phyloP scores from a whole-genome alignment of 2,797 vertebrate genomes.

The Sylvilagus floridanus region DNA sequence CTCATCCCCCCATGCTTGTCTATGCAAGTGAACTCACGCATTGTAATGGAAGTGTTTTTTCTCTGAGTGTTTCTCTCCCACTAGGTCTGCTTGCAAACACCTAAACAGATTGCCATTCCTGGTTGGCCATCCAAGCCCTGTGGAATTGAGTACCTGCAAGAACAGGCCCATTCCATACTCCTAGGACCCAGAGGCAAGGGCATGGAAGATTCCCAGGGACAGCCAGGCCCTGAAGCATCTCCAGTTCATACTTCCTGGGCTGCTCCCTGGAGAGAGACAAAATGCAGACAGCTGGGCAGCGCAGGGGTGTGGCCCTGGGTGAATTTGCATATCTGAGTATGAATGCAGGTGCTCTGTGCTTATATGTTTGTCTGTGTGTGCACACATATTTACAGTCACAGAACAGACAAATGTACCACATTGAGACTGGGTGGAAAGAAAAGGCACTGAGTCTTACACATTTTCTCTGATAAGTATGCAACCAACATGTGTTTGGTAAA shows the following conservation, averaged over 20 bases:
- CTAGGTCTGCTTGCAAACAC: not conserved
- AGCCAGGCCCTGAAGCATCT: not conserved
- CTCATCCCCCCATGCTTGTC: rapidly evolving
- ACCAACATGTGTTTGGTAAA: not conserved
- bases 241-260: not conserved
- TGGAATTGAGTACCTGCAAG: not conserved
- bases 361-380: not conserved
- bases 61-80: not conserved
- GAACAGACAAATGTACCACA: not conserved
- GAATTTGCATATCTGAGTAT: not conserved
- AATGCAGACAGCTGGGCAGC: not conserved
- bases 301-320: not conserved
- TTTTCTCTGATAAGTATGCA: not conserved
- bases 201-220: not conserved
- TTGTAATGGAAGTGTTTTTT: not conserved
- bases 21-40: not conserved
- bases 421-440: not conserved
- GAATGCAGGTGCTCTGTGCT: not conserved
- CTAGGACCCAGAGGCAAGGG: not conserved
- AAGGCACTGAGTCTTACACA: not conserved
- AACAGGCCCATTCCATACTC: no score
- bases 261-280: not conserved
- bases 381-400: not conserved
- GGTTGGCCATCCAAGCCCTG: not conserved
- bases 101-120: not conserved